These are phyloP conservation scores for Procambarus virginalis DNA, from an alignment of 1,140 invertebrate species.

Conservation along the genomic window DNA sequence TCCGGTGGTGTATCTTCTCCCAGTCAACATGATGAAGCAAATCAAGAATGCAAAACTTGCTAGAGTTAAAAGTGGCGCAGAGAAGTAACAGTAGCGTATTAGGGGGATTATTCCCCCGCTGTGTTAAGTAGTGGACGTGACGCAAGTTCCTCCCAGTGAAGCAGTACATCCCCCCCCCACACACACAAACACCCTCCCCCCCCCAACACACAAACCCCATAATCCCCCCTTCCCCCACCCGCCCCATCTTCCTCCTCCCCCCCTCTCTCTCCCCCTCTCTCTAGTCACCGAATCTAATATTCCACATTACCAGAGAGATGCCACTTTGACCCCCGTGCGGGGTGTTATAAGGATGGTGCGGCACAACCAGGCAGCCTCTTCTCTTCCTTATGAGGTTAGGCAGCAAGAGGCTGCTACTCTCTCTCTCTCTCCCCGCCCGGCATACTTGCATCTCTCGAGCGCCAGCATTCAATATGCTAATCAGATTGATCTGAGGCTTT, in stretches of 20 bases:
- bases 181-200: too few species aligned
- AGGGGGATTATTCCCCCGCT: background rate
- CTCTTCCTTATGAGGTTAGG: background rate
- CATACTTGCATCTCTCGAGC: slow-evolving; percentile 36
- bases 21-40: background rate
- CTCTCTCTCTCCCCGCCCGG: slow-evolving; percentile 18
- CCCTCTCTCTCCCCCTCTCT: too few species aligned
- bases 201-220: too few species aligned
- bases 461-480: slow-evolving; percentile 63
- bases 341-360: slow-evolving; percentile 52
- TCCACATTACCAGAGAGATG: slow-evolving; percentile 54
- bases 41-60: background rate
- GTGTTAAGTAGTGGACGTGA: slow-evolving; percentile 25
- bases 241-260: too few species aligned
- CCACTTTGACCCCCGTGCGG: slow-evolving; percentile 49
- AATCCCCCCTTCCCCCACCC: too few species aligned
- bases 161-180: too few species aligned
- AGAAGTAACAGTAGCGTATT: slow-evolving; percentile 11
- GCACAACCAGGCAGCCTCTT: background rate
- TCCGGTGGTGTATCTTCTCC: background rate
- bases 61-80: background rate
- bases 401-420: background rate
- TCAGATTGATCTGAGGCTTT: slow-evolving; percentile 66
- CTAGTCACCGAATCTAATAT: slow-evolving; percentile 55
- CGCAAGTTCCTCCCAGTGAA: too few species aligned